A percentile compares a stretch with the other conserved stretches of the same genome.
Conservation (phyloP, 1,140 invertebrate genomes). For the Ceratosolen fusciceps region DNA sequence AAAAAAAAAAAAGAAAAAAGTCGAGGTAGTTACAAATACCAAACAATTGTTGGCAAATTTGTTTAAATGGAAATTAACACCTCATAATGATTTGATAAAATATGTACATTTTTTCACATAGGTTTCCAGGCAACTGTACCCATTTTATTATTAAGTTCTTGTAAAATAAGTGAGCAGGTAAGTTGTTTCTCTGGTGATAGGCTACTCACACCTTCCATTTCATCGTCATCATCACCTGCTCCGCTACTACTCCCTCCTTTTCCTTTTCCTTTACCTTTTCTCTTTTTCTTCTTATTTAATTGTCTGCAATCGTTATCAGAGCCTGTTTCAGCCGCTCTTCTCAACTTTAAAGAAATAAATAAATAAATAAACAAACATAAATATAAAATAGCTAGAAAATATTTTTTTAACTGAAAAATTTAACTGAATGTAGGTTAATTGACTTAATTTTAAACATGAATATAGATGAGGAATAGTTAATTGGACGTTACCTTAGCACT, state of each 20-base stretch:
- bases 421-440: neutral
- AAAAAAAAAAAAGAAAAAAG: too few species aligned
- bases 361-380: too few species aligned
- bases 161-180: slow-evolving; percentile 77
- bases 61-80: slow-evolving; percentile 21
- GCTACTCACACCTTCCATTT: slow-evolving; percentile 72
- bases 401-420: slow-evolving; percentile 24
- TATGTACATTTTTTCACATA: slow-evolving; percentile 54
- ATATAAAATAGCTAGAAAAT: too few species aligned
- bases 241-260: slow-evolving; percentile 67
- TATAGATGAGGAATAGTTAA: neutral
- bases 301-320: slow-evolving; percentile 70
- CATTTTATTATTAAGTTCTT: slow-evolving; percentile 82
- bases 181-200: slow-evolving; percentile 73
- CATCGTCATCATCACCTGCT: slow-evolving; percentile 73
- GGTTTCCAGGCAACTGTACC: slow-evolving; percentile 79
- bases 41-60: slow-evolving; percentile 35
- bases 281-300: slow-evolving; percentile 70
- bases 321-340: slow-evolving; percentile 69
- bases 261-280: slow-evolving; percentile 72
- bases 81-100: slow-evolving; percentile 24
- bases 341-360: slow-evolving; percentile 61
- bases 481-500: slow-evolving; percentile 61
- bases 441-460: slow-evolving; percentile 29
- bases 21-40: slow-evolving; percentile 39